Evolutionary conservation across 92 coral and sea anemone genomes (phyloP).

Genomic region (Montipora capitata): DNA sequence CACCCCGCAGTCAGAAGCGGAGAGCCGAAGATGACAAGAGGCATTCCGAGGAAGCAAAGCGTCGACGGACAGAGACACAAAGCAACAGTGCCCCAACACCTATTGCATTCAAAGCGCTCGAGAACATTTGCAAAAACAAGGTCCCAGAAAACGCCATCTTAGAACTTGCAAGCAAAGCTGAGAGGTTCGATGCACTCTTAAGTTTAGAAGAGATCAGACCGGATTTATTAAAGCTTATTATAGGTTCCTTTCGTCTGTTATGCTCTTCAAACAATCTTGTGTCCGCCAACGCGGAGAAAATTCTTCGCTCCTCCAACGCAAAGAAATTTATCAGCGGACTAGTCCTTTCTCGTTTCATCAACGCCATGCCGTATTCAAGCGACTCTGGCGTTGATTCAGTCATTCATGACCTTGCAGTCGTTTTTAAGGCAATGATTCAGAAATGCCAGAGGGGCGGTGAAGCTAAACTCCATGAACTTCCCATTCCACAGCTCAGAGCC

Average conservation of each 20-base stretch:
- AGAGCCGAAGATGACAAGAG: conserved; percentile 10
- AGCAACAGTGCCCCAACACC: background rate
- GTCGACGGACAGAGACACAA: background rate
- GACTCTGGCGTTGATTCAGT: background rate
- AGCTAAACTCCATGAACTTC: conserved; percentile 51
- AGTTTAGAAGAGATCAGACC: conserved; percentile 48
- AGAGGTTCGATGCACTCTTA: conserved; percentile 56
- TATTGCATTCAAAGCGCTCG: conserved; percentile 49
- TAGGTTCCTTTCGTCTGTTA: conserved; percentile 14
- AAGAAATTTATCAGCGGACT: conserved; percentile 25
- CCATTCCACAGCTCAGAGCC: conserved; percentile 72
- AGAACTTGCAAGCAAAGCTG: conserved; percentile 12
- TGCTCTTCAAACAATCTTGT: conserved; percentile 14
- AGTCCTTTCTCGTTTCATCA: conserved; percentile 43
- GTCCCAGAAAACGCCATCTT: conserved; percentile 53
- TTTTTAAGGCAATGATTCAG: conserved; percentile 19
- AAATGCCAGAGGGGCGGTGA: conserved; percentile 1
- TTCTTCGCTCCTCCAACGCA: conserved; percentile 11
- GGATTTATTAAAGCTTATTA: conserved; percentile 65
- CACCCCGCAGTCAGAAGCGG: conserved; percentile 5
- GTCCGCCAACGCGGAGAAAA: conserved; percentile 13
- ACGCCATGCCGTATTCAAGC: conserved; percentile 18
- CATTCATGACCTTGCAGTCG: background rate
- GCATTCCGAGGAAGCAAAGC: background rate
- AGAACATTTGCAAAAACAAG: conserved; percentile 30